Evolutionary conservation across 2,797 vertebrate genomes (phyloP).

Genomic region (Leptoclinus maculatus): DNA sequence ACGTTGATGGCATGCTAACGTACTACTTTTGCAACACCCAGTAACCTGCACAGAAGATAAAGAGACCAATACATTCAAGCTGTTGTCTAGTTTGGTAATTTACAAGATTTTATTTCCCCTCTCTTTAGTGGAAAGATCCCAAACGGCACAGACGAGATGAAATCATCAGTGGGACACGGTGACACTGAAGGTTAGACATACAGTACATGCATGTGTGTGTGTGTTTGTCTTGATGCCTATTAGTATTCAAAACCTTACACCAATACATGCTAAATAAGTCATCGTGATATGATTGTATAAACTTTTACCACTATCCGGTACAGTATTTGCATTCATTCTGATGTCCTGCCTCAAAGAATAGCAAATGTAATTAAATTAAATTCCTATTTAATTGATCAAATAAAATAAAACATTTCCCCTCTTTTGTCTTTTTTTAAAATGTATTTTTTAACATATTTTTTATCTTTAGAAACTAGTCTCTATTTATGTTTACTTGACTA

Average conservation of each 20-base stretch:
- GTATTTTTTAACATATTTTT: background rate
- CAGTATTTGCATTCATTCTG: background rate
- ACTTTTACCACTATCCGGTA: background rate
- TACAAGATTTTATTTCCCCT: conserved; percentile 13
- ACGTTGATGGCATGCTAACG: background rate
- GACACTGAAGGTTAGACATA: conserved; percentile 89
- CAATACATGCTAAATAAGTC: background rate
- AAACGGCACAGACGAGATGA: conserved; percentile 87
- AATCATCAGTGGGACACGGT: conserved; percentile 82
- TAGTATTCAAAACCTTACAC: background rate
- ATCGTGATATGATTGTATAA: too few relatives aligned
- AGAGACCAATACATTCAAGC: background rate
- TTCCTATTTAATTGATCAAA: background rate
- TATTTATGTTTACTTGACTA: background rate
- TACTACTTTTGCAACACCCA: too few relatives aligned
- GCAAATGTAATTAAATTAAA: background rate
- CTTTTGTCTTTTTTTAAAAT: background rate
- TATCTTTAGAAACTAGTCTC: background rate
- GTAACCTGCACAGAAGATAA: background rate
- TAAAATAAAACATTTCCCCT: background rate
- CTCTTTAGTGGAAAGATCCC: conserved; percentile 92
- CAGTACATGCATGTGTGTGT: background rate
- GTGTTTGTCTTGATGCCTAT: background rate
- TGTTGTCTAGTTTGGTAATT: background rate
- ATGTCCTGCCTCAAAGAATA: background rate